Evolutionary conservation across 2,888 invertebrate species (phyloP).

Genomic region (Papilio protenor): DNA sequence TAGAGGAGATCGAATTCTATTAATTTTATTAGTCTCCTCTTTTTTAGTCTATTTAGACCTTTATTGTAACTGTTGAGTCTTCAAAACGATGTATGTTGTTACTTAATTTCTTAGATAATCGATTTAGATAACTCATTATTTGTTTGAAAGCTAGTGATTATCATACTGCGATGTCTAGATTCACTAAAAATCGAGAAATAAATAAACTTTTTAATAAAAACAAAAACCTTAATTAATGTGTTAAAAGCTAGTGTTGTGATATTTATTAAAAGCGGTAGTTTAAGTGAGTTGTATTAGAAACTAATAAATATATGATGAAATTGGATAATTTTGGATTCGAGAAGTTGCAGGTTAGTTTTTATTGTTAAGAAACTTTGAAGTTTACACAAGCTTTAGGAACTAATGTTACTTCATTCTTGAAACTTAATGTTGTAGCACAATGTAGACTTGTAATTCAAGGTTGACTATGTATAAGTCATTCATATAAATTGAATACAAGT

Average conservation of each 20-base stretch:
- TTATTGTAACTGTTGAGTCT: too few species aligned
- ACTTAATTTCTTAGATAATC: too few species aligned
- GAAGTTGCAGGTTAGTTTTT: slow-evolving; percentile 72
- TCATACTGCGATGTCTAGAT: too few species aligned
- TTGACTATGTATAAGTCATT: not conserved
- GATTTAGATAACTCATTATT: too few species aligned
- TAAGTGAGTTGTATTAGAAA: slow-evolving; percentile 37
- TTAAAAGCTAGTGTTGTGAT: slow-evolving; percentile 39
- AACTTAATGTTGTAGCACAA: not conserved
- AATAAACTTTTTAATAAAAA: too few species aligned
- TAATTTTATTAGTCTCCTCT: not conserved
- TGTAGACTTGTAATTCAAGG: slow-evolving; percentile 29
- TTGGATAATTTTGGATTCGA: slow-evolving; percentile 81
- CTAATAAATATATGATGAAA: slow-evolving; percentile 65
- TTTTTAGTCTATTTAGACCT: not conserved
- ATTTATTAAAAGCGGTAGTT: slow-evolving; percentile 41
- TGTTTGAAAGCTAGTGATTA: too few species aligned
- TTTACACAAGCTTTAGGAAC: too few species aligned
- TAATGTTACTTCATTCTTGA: too few species aligned
- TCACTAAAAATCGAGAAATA: too few species aligned
- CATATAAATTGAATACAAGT: not conserved
- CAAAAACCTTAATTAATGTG: slow-evolving; percentile 19
- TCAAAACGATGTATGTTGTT: too few species aligned
- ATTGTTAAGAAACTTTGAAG: slow-evolving; percentile 19
- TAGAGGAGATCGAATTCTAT: not conserved